phyloP scores from a whole-genome alignment of 2,113 vertebrate genomes.

The Hymenochirus boettgeri region DNA sequence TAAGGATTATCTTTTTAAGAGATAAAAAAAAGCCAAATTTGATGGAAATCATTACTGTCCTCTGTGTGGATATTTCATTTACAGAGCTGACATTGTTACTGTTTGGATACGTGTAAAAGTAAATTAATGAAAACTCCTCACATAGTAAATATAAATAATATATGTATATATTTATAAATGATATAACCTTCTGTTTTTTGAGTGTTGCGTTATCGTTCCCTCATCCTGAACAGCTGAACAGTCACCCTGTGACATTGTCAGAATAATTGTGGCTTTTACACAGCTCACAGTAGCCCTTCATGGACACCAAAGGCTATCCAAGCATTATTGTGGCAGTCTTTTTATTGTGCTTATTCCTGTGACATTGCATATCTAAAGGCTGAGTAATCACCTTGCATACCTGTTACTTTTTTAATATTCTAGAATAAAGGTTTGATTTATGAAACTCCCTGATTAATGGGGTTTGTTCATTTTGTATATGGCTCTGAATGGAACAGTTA shows the following conservation, averaged over 20 bases:
- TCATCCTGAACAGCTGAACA: constrained; percentile 89
- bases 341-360: constrained; percentile 45
- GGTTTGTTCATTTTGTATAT: constrained; percentile 19
- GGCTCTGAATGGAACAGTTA: constrained; percentile 8
- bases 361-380: constrained; percentile 33
- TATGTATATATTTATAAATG: constrained; percentile 45
- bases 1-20: constrained; percentile 24
- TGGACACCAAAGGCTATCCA: constrained; percentile 61
- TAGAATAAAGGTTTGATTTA: constrained; percentile 30
- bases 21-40: constrained; percentile 62
- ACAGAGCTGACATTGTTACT: constrained; percentile 50
- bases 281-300: constrained; percentile 69
- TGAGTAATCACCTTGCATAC: constrained; percentile 33
- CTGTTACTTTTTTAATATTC: constrained; percentile 34
- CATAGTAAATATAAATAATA: constrained; percentile 9
- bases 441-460: constrained; percentile 25
- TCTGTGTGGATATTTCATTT: constrained; percentile 42
- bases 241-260: constrained; percentile 72
- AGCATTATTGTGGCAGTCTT: constrained; percentile 46
- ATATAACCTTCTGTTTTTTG: constrained; percentile 55
- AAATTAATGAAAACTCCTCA: background rate
- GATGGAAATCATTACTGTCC: constrained; percentile 50
- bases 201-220: constrained; percentile 63
- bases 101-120: constrained; percentile 37
- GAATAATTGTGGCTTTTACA: constrained; percentile 71